phyloP scores from a whole-genome alignment of 2,888 invertebrate genomes.

The Drosophila tanythrix region DNA sequence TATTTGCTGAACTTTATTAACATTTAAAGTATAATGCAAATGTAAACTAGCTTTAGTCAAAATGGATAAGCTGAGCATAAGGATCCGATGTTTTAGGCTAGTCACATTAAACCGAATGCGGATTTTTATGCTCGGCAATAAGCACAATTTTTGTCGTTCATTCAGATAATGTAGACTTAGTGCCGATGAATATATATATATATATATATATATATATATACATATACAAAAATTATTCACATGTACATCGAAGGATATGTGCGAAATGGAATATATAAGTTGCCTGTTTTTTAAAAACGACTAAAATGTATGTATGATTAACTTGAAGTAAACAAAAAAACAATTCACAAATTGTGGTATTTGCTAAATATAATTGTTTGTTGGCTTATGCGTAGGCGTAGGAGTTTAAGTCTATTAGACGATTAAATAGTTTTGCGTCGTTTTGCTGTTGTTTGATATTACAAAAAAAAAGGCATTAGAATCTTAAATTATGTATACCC shows the following conservation, averaged over 20 bases:
- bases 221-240: not conserved
- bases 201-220: not conserved
- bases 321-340: constrained; percentile 32
- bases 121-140: constrained; percentile 28
- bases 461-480: constrained; percentile 54
- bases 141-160: constrained; percentile 64
- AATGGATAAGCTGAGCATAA: constrained; percentile 22
- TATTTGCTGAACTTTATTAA: constrained; percentile 75
- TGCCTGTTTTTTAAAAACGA: constrained; percentile 77
- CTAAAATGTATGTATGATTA: constrained; percentile 34
- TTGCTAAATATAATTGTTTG: constrained; percentile 57
- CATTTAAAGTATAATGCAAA: constrained; percentile 44
- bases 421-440: constrained; percentile 56
- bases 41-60: constrained; percentile 52
- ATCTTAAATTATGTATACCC: constrained; percentile 50
- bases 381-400: constrained; percentile 64
- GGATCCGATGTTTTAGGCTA: constrained; percentile 20
- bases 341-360: constrained; percentile 53
- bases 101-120: constrained; percentile 11
- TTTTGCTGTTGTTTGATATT: constrained; percentile 73
- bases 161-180: constrained; percentile 56
- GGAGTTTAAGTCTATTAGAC: constrained; percentile 44
- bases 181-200: constrained; percentile 12
- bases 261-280: constrained; percentile 63
- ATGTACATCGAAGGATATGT: constrained; percentile 71